These are phyloP conservation scores for Heteronetta atricapilla DNA, from an alignment of 2,113 vertebrate genomes.

Conservation along the genomic window DNA sequence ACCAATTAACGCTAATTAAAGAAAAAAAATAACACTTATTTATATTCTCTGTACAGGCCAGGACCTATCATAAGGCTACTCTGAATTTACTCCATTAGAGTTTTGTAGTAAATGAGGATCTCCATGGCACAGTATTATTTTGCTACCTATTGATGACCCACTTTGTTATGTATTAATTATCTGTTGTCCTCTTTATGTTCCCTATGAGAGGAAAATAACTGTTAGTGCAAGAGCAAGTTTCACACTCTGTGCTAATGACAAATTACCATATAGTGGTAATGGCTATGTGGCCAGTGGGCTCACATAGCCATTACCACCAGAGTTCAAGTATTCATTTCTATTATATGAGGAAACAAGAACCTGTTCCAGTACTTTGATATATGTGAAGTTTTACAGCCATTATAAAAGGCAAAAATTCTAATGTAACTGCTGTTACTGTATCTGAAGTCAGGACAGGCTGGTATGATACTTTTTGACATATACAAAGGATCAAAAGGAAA, in stretches of 20 bases:
- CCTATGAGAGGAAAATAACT: background rate
- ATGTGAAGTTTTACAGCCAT: background rate
- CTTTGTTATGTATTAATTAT: background rate
- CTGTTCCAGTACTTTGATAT: background rate
- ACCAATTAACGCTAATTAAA: background rate
- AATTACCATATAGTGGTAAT: fast-evolving
- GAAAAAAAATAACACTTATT: background rate
- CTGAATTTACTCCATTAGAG: background rate
- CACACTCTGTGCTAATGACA: background rate
- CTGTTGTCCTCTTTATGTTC: background rate
- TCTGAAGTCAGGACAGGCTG: background rate
- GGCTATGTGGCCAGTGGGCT: background rate
- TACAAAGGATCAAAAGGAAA: background rate
- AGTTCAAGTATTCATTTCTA: background rate
- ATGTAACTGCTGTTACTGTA: background rate
- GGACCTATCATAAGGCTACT: background rate
- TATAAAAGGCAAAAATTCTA: background rate
- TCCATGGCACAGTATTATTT: background rate
- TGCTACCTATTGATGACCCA: background rate
- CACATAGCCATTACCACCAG: background rate
- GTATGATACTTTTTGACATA: background rate
- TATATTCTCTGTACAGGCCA: background rate
- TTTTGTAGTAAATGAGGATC: background rate
- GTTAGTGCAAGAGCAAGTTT: background rate
- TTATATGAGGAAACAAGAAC: background rate